Percentiles rank a stretch among this genome's conserved stretches.
phyloP scores from a whole-genome alignment of 1,140 invertebrate genomes.

The Drosophila tsacasi region DNA sequence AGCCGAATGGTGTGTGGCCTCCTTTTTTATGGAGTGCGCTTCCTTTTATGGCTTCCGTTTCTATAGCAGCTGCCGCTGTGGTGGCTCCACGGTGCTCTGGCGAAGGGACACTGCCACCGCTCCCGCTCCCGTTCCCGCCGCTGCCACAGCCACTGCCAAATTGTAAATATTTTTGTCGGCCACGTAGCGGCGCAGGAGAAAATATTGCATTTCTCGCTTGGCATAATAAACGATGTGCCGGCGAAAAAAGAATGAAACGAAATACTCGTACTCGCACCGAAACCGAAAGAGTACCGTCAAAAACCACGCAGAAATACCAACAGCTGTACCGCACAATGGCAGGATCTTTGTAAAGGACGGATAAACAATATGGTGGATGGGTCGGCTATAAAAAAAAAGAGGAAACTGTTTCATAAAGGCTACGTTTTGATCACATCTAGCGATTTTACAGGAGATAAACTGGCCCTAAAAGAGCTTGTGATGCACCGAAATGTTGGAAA shows the following conservation, averaged over 20 bases:
- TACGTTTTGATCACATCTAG: background rate
- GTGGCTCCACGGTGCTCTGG: conserved; percentile 43
- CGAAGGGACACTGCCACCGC: conserved; percentile 48
- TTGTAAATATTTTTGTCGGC: conserved; percentile 83
- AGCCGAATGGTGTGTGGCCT: conserved; percentile 81
- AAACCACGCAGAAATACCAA: conserved; percentile 63
- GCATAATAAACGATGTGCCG: conserved; percentile 81
- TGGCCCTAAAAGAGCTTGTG: background rate
- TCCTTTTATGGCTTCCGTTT: conserved; percentile 79
- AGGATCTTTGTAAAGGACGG: conserved; percentile 14
- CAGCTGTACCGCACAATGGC: conserved; percentile 61
- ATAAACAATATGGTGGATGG: conserved; percentile 35
- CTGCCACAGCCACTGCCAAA: conserved; percentile 57
- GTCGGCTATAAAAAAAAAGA: background rate
- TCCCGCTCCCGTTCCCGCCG: background rate
- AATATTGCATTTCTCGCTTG: conserved; percentile 82
- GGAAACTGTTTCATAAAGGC: conserved; percentile 25
- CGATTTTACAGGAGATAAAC: background rate
- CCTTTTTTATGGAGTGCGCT: conserved; percentile 79
- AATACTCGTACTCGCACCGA: conserved; percentile 21
- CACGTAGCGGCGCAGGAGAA: conserved; percentile 81
- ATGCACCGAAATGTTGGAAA: background rate
- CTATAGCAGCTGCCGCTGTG: conserved; percentile 60
- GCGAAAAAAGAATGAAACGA: conserved; percentile 36
- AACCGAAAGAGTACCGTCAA: conserved; percentile 40